Evolutionary conservation across 2,113 vertebrate genomes (phyloP), one percentile per base, ranked within the genome.

Genomic region (Semicossyphus pulcher): DNA sequence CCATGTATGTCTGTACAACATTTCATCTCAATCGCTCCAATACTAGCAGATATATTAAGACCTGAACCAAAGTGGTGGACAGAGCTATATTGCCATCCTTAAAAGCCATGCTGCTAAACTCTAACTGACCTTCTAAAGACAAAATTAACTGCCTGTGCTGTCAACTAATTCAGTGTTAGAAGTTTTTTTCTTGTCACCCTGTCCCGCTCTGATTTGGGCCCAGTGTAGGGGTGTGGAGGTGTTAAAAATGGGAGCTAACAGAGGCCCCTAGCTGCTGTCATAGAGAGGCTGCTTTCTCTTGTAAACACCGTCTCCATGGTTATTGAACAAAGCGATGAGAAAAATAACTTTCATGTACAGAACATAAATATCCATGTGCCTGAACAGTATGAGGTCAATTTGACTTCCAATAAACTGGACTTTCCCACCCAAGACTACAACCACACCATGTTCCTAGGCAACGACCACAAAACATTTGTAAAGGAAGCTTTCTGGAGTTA

Each of bases 371-470:
- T 48, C 14, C 16, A 18, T 70, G 69, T 71, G 41, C 52, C 39
- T 3, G 0, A 16, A 11, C 4, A 21, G 39, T 20, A 53, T 26
- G 37, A 37, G 36, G 59, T 64, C 32, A 10, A 4, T 45, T 29
- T 51, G 14, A 66, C 59, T 37, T 16, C 12, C 7, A 62, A 25
- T 74, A 65, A 80, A 75, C 5, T 75, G 29, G 44, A 82, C 59
- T 77, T 82, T 87, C 76, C 66, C 69, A 85, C 36, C 60, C 37
- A 60, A 31, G 53, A 57, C 14, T 20, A 23, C 61, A 60, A 52
- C 26, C 36, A 64, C n/a, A 34, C 3, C 0, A 12, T 37, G 75
- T 70, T 58, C 60, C 77, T 48, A 59, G 66, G 81, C 54, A 85
- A 76, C 78, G 66, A 39, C 47, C 21, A 23, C 59, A 59, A 79